Base-by-base conservation (phyloP, 2,797 vertebrate genomes). In the Neosalanx taihuensis region DNA sequence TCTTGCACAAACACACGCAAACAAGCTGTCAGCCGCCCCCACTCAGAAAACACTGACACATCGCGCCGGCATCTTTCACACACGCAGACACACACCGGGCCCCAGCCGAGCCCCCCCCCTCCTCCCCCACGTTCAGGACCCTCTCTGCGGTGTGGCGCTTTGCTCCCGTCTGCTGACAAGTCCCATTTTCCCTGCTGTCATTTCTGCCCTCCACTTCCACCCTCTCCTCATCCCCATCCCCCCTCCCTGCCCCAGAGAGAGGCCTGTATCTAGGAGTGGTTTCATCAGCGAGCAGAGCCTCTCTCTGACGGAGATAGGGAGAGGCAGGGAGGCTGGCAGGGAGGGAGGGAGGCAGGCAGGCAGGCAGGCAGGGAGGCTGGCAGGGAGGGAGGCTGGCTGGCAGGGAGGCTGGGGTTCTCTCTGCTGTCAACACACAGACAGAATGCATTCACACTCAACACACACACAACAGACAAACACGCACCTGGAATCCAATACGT, bases 121-220 rank as follows among this genome's bases (percentile, higher is more conserved):
- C n/a, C n/a, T 68, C 70, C 66, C 37, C 37, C 37, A 10, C 37
- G 10, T 49, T 5, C 64, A 23, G 33, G 29, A 31, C 33, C 10
- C 37, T 63, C 23, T 12, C 1, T 69, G 20, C 51, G 49, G 17
- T 62, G 70, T 33, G 35, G 3, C 26, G 31, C 15, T 62, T 10
- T 30, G 5, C 20, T 37, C 64, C 46, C 53, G 20, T 67, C 56
- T 26, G 5, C 58, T 79, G 72, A 77, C 69, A 69, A 33, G 30
- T 70, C 66, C 31, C 68, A 41, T 72, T 57, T n/a, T 72, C 30
- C 73, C 29, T 68, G 61, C 67, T 80, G 75, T 81, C 69, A 53
- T 70, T 64, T 72, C 33, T 57, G 1, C 53, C 74, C 62, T 73
- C 13, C 67, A 58, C 66, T 69, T 17, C 69, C 26, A 70, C 37